Percentiles rank a stretch among this genome's conserved stretches.
phyloP scores from a whole-genome alignment of 1,140 invertebrate species.

The Caenorhabditis remanei region DNA sequence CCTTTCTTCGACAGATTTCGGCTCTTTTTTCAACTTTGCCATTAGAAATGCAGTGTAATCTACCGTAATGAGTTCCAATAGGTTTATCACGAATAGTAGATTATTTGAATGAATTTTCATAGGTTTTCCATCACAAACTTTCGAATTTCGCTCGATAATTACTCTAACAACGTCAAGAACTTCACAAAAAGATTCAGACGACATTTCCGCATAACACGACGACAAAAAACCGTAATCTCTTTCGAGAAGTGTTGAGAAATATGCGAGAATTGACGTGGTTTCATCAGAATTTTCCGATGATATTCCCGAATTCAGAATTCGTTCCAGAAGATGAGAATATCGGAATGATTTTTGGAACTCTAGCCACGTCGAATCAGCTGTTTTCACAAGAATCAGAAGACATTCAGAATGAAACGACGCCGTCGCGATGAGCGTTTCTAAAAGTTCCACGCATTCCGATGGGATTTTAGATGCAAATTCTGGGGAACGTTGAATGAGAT shows the following conservation, averaged over 20 bases:
- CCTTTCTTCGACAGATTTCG: neutral
- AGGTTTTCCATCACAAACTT: neutral
- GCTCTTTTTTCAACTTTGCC: neutral
- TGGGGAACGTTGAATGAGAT: slow-evolving; percentile 32
- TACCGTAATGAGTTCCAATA: slow-evolving; percentile 47
- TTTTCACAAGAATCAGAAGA: slow-evolving; percentile 34
- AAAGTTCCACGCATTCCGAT: neutral
- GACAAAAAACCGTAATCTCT: slow-evolving; percentile 33
- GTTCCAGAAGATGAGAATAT: slow-evolving; percentile 17
- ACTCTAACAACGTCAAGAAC: neutral
- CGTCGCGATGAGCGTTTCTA: neutral
- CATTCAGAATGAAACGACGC: neutral
- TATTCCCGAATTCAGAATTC: neutral
- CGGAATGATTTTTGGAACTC: slow-evolving; percentile 30
- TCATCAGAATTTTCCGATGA: neutral
- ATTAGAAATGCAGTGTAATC: slow-evolving; percentile 33
- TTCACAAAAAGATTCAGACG: neutral
- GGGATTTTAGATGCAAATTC: slow-evolving; percentile 2
- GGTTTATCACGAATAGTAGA: slow-evolving; percentile 43
- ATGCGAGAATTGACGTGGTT: neutral
- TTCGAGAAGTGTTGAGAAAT: slow-evolving; percentile 6
- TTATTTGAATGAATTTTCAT: slow-evolving; percentile 61
- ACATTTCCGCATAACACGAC: slow-evolving; percentile 13
- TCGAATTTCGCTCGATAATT: neutral
- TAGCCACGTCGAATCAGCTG: neutral